A percentile compares a stretch with the other conserved stretches of the same genome.
These are phyloP conservation scores for Riparia riparia DNA, from an alignment of 2,113 vertebrate species.

Conservation along the genomic window DNA sequence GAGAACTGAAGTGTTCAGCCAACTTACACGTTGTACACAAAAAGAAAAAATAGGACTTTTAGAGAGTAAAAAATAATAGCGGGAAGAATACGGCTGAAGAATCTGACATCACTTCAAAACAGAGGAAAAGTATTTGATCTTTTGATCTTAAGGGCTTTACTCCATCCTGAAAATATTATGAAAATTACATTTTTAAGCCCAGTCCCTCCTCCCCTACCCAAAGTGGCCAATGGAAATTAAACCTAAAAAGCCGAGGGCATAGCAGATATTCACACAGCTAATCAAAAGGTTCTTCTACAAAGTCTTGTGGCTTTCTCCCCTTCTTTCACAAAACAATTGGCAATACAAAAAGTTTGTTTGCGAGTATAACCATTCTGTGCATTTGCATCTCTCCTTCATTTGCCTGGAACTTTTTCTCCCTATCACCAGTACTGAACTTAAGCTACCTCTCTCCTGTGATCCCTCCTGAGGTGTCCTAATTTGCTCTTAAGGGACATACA, in stretches of 20 bases:
- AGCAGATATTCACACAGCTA: neutral
- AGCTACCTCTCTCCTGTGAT: neutral
- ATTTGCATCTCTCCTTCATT: neutral
- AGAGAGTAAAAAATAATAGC: neutral
- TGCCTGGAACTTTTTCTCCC: neutral
- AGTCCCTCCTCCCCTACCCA: neutral
- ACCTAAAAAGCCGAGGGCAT: neutral
- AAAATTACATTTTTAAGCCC: neutral
- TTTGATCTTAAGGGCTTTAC: neutral
- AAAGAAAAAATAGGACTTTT: neutral
- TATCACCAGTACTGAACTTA: neutral
- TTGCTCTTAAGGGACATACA: neutral
- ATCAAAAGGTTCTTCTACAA: neutral
- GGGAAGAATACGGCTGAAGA: neutral
- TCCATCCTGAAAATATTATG: neutral
- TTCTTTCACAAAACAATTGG: neutral
- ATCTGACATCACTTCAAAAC: neutral
- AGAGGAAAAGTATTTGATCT: neutral
- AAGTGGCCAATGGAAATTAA: neutral
- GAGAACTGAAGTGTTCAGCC: neutral
- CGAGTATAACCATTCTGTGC: neutral
- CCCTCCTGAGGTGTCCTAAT: neutral
- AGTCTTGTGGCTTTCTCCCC: neutral
- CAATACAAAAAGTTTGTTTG: fast-evolving
- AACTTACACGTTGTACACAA: fast-evolving